These are phyloP conservation scores for Jaculus jaculus DNA, from an alignment of 2,113 vertebrate genomes.

Conservation along the genomic window DNA sequence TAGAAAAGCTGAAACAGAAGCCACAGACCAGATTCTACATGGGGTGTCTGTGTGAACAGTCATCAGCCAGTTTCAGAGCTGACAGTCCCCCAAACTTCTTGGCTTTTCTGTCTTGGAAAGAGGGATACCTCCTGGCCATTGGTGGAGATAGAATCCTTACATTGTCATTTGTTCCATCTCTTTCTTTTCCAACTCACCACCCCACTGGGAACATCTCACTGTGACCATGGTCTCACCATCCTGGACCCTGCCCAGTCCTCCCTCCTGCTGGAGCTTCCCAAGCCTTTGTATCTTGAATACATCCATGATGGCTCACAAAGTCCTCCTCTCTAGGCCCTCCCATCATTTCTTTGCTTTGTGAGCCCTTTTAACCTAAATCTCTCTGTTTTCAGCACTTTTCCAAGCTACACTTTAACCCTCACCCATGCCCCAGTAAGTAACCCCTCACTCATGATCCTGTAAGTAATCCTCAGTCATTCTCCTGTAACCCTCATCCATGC, in stretches of 20 bases:
- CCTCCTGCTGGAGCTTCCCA: fast-evolving
- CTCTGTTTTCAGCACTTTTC: no score
- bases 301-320: fast-evolving
- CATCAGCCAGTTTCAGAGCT: no score
- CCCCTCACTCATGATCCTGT: not conserved
- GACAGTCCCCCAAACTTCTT: no score
- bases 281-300: no score
- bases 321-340: not conserved
- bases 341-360: not conserved
- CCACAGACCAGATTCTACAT: no score
- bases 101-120: not conserved
- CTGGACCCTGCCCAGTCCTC: not conserved
- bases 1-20: slow-evolving; percentile 82
- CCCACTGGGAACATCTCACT: not conserved
- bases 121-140: no score
- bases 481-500: no score
- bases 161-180: not conserved
- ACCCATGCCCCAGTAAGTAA: no score
- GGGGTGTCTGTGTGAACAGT: fast-evolving
- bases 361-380: not conserved
- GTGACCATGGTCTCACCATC: fast-evolving
- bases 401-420: no score
- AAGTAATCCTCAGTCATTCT: not conserved
- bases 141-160: not conserved
- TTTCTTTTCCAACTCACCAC: not conserved